Base-by-base conservation (phyloP, 37 sponge, comb jelly and placozoan species). In the Bolinopsis microptera region DNA sequence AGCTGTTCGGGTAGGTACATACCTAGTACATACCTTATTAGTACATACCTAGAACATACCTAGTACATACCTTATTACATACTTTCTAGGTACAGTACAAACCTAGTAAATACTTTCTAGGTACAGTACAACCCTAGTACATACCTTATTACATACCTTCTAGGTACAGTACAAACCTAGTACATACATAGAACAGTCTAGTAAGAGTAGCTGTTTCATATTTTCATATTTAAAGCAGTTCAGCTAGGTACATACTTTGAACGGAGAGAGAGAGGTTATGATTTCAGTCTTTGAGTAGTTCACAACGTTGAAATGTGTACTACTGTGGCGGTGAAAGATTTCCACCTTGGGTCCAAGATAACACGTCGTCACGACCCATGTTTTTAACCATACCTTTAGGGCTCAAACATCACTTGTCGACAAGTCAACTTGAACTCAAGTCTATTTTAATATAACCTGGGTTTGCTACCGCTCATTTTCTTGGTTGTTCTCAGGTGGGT, bases 191-290 rank as follows among this genome's bases (percentile, higher is more conserved):
- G n/a, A n/a, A n/a, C n/a, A n/a, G n/a, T n/a, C n/a, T n/a, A n/a
- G n/a, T n/a, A n/a, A n/a, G n/a, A n/a, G n/a, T n/a, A n/a, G n/a
- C n/a, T n/a, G n/a, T n/a, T 72, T 72, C 75, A 8, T 23, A 21
- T n/a, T 72, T 8, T 8, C 75, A 24, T 8, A 72, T n/a, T 72
- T 23, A 8, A 72, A 72, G 26, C 26, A n/a, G 31, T 72, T 72
- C 75, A n/a, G 75, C 22, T 72, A 72, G 75, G 31, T 72, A n/a
- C n/a, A 5, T 72, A n/a, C 75, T n/a, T 72, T n/a, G n/a, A n/a
- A n/a, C n/a, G n/a, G n/a, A n/a, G n/a, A n/a, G n/a, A n/a, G n/a
- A n/a, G n/a, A n/a, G n/a, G n/a, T n/a, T n/a, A 48, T 48, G 13
- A 48, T 5, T 48, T 48, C 61, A 48, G 13, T 48, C 5, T 48